A percentile compares a stretch with the other conserved stretches of the same genome.
phyloP scores from a whole-genome alignment of 2,113 vertebrate genomes.

The Peromyscus polionotus region DNA sequence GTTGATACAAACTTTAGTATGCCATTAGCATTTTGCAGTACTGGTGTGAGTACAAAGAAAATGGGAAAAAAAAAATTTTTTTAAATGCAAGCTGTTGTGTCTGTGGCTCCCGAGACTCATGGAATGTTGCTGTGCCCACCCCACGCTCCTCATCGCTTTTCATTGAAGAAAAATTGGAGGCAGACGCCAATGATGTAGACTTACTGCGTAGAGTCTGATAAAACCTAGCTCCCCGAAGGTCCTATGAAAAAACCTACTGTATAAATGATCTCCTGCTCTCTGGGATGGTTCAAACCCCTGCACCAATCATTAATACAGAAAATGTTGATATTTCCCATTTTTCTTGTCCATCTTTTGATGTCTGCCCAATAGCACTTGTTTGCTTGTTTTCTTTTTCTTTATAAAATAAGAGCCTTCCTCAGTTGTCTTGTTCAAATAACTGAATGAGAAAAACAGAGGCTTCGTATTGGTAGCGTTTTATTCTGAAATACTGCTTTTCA shows the following conservation, averaged over 20 bases:
- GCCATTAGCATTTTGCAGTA: background rate
- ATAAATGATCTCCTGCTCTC: background rate
- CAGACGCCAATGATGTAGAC: background rate
- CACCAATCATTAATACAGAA: background rate
- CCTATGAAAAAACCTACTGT: background rate
- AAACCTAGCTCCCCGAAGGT: background rate
- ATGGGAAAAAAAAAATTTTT: background rate
- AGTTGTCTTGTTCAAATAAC: background rate
- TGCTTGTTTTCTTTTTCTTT: background rate
- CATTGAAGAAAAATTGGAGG: background rate
- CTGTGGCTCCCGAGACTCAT: background rate
- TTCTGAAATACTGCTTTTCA: background rate
- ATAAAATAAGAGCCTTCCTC: constrained; percentile 44
- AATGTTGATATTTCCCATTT: background rate
- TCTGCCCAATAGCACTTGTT: background rate
- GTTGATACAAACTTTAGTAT: background rate
- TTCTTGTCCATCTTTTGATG: background rate
- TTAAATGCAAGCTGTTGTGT: background rate
- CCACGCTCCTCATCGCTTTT: background rate
- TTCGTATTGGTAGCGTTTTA: background rate
- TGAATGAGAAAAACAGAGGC: background rate
- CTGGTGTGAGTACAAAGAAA: background rate
- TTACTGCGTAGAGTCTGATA: background rate
- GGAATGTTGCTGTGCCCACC: background rate
- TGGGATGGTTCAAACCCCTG: background rate